Base-by-base conservation (phyloP, 2,113 vertebrate species). In the Brachyhypopomus occidentalis region DNA sequence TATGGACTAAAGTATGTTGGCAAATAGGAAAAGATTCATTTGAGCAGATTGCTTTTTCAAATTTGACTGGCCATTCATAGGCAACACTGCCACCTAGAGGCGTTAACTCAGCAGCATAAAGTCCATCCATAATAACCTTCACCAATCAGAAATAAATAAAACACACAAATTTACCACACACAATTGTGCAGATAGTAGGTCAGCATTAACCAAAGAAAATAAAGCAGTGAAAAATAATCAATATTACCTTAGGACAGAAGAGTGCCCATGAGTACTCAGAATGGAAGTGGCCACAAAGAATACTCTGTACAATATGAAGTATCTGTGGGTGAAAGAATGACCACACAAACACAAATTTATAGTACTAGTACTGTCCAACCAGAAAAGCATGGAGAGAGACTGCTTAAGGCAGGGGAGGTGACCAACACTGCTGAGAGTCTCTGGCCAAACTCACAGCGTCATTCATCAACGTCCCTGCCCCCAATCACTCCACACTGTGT, bases 71-170 rank as follows among this genome's bases (percentile, higher is more conserved):
- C 22, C 27, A 45, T 80, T 70, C 59, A 63, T 67, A 85, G 81
- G 86, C 89, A 90, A 89, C 86, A 86, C 77, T 72, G 86, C 90
- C 92, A 89, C 87, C 93, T 91, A 64, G 80, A 86, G 91, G 69
- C n/a, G 0, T 22, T 9, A 2, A 45, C 41, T 38, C 14, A 72
- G 72, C 30, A 74, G 41, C 52, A 30, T 0, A 48, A 4, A 0
- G 20, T 23, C 22, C 14, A 63, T 1, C 12, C 25, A 41, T 9
- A 8, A 41, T 8, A 41, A 11, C 3, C 14, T 66, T 5, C 27
- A 19, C 5, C 63, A 66, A 67, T 36, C 30, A 66, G 34, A 66
- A 30, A 34, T 34, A 7, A 60, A n/a, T 60, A 60, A n/a, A 60
- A 22, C 1, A 2, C 20, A n/a, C 58, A 60, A 60, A 22, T 52